Percentiles rank a stretch among this genome's conserved stretches.
phyloP scores from a whole-genome alignment of 2,113 vertebrate genomes.

The Plestiodon gilberti region DNA sequence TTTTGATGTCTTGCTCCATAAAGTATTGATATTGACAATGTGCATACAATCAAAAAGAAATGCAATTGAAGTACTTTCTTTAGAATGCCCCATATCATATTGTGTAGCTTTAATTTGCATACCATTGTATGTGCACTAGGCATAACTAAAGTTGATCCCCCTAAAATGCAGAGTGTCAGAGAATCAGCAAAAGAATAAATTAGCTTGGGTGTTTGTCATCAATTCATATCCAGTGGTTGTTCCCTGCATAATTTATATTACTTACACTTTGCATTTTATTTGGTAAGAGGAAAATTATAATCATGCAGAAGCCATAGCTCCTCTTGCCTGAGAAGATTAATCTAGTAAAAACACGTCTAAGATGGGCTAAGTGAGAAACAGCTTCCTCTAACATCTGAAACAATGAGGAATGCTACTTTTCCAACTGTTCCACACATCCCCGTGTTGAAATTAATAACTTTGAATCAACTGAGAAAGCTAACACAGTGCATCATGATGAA shows the following conservation, averaged over 20 bases:
- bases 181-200: rapidly evolving
- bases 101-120: neutral
- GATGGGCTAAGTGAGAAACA: constrained; percentile 28
- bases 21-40: neutral
- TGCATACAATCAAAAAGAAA: neutral
- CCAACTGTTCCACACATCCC: constrained; percentile 19
- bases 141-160: neutral
- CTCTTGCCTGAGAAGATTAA: neutral
- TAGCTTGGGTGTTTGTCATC: rapidly evolving
- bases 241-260: rapidly evolving
- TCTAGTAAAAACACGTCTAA: constrained; percentile 15
- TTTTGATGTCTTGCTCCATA: neutral
- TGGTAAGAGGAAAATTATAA: neutral
- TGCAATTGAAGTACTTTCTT: neutral
- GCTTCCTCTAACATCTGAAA: constrained; percentile 29
- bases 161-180: neutral
- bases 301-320: neutral
- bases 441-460: constrained; percentile 38
- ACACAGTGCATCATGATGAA: constrained; percentile 41
- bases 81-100: neutral
- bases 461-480: constrained; percentile 48
- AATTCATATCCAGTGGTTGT: rapidly evolving
- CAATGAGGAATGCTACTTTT: constrained; percentile 29
- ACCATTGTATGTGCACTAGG: neutral
- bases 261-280: constrained; percentile 8